Conservation (phyloP, 1,140 invertebrate genomes). For the Eriosoma lanigerum region DNA sequence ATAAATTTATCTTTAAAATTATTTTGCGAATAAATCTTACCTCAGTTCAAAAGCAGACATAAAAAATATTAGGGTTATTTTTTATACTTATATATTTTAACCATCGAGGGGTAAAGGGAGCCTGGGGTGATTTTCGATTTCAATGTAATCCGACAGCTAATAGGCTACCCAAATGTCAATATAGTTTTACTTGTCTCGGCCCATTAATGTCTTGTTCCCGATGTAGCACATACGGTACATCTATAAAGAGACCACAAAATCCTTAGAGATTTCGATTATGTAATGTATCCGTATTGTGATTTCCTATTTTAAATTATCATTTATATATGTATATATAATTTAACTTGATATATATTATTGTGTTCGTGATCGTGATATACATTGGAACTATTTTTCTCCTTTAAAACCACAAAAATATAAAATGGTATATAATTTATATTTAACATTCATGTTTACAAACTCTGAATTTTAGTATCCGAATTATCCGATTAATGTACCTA, state of each 20-base stretch:
- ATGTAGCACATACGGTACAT: slow-evolving; percentile 41
- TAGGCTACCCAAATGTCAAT: slow-evolving; percentile 56
- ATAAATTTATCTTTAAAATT: slow-evolving; percentile 40
- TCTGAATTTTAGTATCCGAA: no score
- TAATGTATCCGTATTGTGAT: slow-evolving; percentile 41
- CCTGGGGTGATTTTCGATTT: slow-evolving; percentile 56
- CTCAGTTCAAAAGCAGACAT: slow-evolving; percentile 11
- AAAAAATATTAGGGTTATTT: slow-evolving; percentile 44
- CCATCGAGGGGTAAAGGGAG: slow-evolving; percentile 37
- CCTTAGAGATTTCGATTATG: slow-evolving; percentile 45
- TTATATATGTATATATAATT: not conserved
- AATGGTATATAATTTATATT: no score
- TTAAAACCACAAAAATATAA: not conserved
- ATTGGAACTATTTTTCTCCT: not conserved
- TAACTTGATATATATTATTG: not conserved
- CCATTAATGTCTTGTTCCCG: slow-evolving; percentile 45
- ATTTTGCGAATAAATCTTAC: slow-evolving; percentile 36
- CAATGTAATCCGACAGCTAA: slow-evolving; percentile 58
- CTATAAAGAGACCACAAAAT: slow-evolving; percentile 44
- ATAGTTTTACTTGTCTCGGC: slow-evolving; percentile 52
- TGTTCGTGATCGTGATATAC: not conserved
- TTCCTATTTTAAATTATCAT: slow-evolving; percentile 22
- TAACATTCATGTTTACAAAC: no score
- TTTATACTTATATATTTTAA: slow-evolving; percentile 25
- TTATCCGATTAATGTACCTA: not conserved